These are phyloP conservation scores for Bostrychus sinensis DNA, from an alignment of 2,113 vertebrate species.

Conservation along the genomic window DNA sequence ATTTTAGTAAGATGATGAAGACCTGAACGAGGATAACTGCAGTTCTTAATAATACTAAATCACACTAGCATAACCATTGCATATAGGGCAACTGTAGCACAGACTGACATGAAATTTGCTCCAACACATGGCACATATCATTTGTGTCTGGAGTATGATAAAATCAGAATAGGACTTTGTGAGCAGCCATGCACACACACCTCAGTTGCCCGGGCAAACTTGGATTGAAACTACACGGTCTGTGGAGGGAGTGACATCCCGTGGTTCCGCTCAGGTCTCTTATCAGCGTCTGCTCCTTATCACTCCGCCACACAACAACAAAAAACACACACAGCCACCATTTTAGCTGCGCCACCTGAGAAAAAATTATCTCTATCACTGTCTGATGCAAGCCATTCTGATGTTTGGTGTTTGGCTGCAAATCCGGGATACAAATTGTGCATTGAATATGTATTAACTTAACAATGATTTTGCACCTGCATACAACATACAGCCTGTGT, in stretches of 20 bases:
- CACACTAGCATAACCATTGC: conserved; percentile 7
- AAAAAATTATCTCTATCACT: conserved; percentile 62
- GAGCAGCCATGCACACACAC: conserved; percentile 2
- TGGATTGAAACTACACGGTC: conserved; percentile 41
- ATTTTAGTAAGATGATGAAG: background rate
- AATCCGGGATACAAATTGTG: conserved; percentile 45
- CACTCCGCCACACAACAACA: conserved; percentile 55
- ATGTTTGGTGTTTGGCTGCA: conserved; percentile 8
- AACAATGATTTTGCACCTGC: background rate
- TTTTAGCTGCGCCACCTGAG: conserved; percentile 48
- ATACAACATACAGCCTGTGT: too few species aligned
- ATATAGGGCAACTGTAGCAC: background rate
- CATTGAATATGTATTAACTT: conserved; percentile 3
- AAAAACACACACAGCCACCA: conserved; percentile 44
- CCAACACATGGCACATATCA: background rate
- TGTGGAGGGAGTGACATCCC: conserved; percentile 52
- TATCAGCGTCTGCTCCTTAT: conserved; percentile 73
- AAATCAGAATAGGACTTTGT: conserved; percentile 13
- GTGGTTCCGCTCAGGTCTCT: conserved; percentile 55
- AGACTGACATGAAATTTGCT: conserved; percentile 2
- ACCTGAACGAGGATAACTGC: background rate
- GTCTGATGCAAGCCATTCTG: conserved; percentile 54
- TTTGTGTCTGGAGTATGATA: conserved; percentile 28
- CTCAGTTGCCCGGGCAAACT: conserved; percentile 25
- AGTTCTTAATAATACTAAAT: conserved; percentile 10